A percentile compares a stretch with the other conserved stretches of the same genome.
Conservation (phyloP, 2,113 vertebrate genomes). For the Thalassarche chlororhynchos region DNA sequence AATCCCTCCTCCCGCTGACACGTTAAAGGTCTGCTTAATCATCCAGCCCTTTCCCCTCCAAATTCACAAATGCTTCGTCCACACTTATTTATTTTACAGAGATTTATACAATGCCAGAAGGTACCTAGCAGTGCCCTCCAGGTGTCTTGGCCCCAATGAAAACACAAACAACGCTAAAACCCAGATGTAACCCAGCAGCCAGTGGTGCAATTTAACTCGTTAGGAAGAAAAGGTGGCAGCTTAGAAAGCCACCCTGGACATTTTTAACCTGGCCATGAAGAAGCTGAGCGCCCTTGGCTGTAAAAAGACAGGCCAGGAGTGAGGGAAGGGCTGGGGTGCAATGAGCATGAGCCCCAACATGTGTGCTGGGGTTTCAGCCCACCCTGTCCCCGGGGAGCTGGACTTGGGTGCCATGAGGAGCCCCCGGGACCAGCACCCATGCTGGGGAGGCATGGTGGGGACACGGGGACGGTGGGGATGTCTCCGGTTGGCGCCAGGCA, state of each 20-base stretch:
- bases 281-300: not conserved
- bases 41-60: not conserved
- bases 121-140: not conserved
- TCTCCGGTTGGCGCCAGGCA: not conserved
- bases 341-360: not conserved
- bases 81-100: not conserved
- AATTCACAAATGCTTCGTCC: not conserved
- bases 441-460: not conserved
- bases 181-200: not conserved
- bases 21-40: not conserved
- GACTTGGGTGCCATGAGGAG: not conserved
- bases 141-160: not conserved
- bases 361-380: not conserved
- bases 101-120: not conserved
- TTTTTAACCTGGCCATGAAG: rapidly evolving
- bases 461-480: too few relatives aligned
- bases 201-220: not conserved
- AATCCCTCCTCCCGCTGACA: not conserved
- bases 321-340: not conserved
- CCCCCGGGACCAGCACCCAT: too few relatives aligned
- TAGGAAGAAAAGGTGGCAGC: not conserved
- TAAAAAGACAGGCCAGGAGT: not conserved
- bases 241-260: not conserved
- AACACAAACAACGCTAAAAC: not conserved
- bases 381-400: not conserved